A percentile compares a stretch with the other conserved stretches of the same genome.
phyloP scores from a whole-genome alignment of 2,797 vertebrate species.

The Sardinella longiceps region DNA sequence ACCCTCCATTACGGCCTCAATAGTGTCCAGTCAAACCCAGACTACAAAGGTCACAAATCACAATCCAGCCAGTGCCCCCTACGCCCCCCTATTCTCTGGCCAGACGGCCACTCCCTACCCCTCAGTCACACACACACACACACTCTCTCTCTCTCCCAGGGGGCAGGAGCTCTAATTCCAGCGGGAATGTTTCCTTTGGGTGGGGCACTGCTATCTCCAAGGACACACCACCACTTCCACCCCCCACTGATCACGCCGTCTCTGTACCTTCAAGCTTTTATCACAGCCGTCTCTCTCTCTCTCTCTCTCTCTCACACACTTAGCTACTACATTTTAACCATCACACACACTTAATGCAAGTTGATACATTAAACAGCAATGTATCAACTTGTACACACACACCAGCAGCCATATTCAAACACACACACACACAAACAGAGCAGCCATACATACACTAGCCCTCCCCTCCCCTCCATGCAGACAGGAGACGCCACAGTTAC shows the following conservation, averaged over 20 bases:
- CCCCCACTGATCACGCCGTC: conserved; percentile 6
- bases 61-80: conserved; percentile 43
- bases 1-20: conserved; percentile 47
- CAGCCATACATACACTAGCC: too few relatives aligned
- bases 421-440: too few relatives aligned
- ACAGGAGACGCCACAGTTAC: conserved; percentile 29
- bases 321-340: too few relatives aligned
- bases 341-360: too few relatives aligned
- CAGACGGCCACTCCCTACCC: not conserved
- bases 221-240: conserved; percentile 39
- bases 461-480: not conserved
- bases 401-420: too few relatives aligned
- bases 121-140: not conserved
- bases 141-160: conserved; percentile 18
- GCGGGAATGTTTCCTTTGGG: conserved; percentile 59
- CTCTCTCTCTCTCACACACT: not conserved
- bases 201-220: conserved; percentile 53
- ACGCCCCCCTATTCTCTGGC: conserved; percentile 48
- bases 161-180: conserved; percentile 56
- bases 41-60: conserved; percentile 52
- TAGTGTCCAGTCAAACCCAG: conserved; percentile 47
- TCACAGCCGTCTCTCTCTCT: not conserved
- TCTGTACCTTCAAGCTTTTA: too few relatives aligned
- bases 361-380: too few relatives aligned
- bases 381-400: too few relatives aligned